Evolutionary conservation across 2,888 invertebrate species (phyloP).

Genomic region (Cantharis rufa): DNA sequence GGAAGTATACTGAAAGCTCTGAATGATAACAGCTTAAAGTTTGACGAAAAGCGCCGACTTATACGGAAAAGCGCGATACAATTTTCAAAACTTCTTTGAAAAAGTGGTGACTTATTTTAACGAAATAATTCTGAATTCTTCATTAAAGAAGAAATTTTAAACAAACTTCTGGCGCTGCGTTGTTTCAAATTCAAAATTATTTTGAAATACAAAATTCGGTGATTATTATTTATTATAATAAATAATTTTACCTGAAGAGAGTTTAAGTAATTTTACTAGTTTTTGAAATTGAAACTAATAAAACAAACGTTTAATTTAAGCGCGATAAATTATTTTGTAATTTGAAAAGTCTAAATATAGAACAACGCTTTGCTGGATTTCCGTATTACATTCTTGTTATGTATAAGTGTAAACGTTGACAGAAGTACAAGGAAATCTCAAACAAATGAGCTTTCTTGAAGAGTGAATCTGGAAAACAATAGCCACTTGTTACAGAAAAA

Average conservation of each 20-base stretch:
- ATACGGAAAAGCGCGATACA: constrained; percentile 18
- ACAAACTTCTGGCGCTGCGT: background rate
- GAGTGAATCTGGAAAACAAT: background rate
- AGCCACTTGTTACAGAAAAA: background rate
- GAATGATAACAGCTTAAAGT: constrained; percentile 29
- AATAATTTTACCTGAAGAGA: too few relatives aligned
- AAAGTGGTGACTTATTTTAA: background rate
- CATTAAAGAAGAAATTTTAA: background rate
- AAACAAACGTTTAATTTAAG: background rate
- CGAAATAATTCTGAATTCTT: background rate
- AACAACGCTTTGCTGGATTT: background rate
- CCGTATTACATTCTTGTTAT: background rate
- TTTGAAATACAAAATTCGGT: background rate
- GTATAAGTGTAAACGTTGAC: background rate
- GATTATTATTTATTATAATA: background rate
- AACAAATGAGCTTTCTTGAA: background rate
- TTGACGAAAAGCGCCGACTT: constrained; percentile 7
- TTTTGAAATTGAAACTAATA: background rate
- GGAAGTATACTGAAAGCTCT: constrained; percentile 27
- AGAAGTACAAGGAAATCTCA: background rate
- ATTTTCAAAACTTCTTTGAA: background rate
- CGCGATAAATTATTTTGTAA: background rate
- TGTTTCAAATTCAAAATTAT: background rate
- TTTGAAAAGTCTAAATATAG: background rate
- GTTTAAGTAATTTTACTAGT: background rate